Evolutionary conservation across 2,888 invertebrate species (phyloP).

Genomic region (Pandemis heparana): DNA sequence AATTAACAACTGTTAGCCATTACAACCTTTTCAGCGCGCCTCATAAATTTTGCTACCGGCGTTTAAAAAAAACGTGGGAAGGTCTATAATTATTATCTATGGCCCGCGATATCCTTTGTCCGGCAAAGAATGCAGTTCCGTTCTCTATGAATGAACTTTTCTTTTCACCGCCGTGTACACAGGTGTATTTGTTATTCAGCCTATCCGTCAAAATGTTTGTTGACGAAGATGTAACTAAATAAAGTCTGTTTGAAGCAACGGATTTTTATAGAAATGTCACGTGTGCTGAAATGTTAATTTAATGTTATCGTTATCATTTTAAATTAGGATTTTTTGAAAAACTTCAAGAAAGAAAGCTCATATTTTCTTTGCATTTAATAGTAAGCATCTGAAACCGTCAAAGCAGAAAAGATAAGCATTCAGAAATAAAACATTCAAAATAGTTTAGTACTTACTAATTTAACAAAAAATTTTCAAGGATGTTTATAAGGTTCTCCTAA

Average conservation of each 20-base stretch:
- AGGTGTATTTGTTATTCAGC: conserved; percentile 72
- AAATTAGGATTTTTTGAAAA: too few relatives aligned
- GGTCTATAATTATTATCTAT: conserved; percentile 53
- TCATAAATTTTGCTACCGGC: conserved; percentile 71
- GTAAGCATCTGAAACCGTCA: too few relatives aligned
- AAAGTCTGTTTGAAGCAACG: conserved; percentile 38
- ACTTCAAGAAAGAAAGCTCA: too few relatives aligned
- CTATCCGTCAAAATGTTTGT: conserved; percentile 50
- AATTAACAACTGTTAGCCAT: conserved; percentile 44
- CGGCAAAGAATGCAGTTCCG: conserved; percentile 64
- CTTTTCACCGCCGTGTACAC: conserved; percentile 68
- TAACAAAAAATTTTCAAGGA: neutral
- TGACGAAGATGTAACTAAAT: conserved; percentile 47
- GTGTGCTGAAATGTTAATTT: neutral
- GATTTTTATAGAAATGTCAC: conserved; percentile 4
- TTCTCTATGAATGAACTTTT: conserved; percentile 62
- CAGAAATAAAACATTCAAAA: too few relatives aligned
- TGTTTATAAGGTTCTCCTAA: too few relatives aligned
- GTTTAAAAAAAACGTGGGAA: conserved; percentile 78
- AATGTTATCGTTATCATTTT: too few relatives aligned
- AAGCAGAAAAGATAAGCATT: too few relatives aligned
- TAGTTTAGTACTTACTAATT: too few relatives aligned
- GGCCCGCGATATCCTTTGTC: conserved; percentile 64
- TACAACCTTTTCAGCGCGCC: conserved; percentile 58
- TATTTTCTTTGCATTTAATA: too few relatives aligned